Base-by-base conservation (phyloP, 2,888 invertebrate genomes). In the Epicampocera succincta region DNA sequence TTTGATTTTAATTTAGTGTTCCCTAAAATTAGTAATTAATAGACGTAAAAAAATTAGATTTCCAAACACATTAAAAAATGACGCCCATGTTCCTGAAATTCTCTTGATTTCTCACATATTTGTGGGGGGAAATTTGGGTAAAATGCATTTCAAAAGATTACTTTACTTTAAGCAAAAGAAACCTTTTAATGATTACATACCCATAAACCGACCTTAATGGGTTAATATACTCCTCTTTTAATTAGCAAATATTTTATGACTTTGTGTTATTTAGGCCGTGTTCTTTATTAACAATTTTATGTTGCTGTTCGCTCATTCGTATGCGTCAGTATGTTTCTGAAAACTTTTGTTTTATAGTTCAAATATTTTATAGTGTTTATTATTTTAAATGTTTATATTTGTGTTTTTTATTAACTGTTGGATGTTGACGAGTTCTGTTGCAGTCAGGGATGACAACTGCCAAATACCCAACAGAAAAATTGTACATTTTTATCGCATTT, bases 191-290 rank as follows among this genome's bases (percentile, higher is more conserved):
- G 3, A 1, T 33, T 33, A 38, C 19, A 29, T 60, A 54, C 19
- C 38, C 19, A 40, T 60, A 54, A 66, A 42, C 40, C 38, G 58
- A 1, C 13, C 44, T 11, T 68, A 68, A 68, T 52, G 60, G 74
- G 60, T 76, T 68, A 71, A 63, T 71, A 46, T 69, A 65, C 48
- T 50, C 33, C 58, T 72, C 54, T 50, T 77, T 77, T 77, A 71
- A 71, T 77, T 65, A 77, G 71, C 71, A 58, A 78, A 78, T 72
- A 72, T 65, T 78, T 78, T 65, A 72, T 78, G 44, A 52, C 44
- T 77, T 50, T 50, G 56, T 63, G 48, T 58, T 56, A 60, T 33
- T 46, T 29, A 21, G 40, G 29, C 33, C 13, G 46, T 48, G 19
- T 58, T 68, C 61, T n/a, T 52, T 69, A 13, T 68, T 54, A 17